Percentiles rank a stretch among this genome's conserved stretches.
Evolutionary conservation across 2,797 vertebrate genomes (phyloP).

Genomic region (Echiichthys vipera): DNA sequence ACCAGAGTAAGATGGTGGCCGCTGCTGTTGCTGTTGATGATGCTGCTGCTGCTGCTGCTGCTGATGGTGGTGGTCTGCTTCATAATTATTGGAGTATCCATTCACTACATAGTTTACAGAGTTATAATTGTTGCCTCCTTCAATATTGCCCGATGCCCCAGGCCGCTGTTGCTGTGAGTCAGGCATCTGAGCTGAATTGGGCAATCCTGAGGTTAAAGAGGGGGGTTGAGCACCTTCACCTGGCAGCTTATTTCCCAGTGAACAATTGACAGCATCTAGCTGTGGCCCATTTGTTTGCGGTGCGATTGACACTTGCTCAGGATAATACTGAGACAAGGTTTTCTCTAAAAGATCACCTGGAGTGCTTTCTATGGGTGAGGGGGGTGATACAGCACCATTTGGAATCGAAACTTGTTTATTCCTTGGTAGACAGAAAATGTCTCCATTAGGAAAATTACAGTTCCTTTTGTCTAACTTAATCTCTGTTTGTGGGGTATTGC

Average conservation of each 20-base stretch:
- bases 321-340: slow-evolving; percentile 93
- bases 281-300: slow-evolving; percentile 90
- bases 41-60: slow-evolving; percentile 78
- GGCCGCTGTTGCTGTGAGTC: slow-evolving; percentile 87
- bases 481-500: slow-evolving; percentile 80
- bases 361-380: slow-evolving; percentile 90
- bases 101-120: slow-evolving; percentile 81
- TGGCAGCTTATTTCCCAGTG: slow-evolving; percentile 85
- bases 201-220: slow-evolving; percentile 93
- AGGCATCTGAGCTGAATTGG: slow-evolving; percentile 86
- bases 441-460: slow-evolving; percentile 86
- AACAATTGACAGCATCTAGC: slow-evolving; percentile 86
- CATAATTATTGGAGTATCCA: slow-evolving; percentile 86
- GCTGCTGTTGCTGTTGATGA: slow-evolving; percentile 73
- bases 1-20: slow-evolving; percentile 67
- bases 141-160: slow-evolving; percentile 78
- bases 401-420: slow-evolving; percentile 89
- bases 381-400: slow-evolving; percentile 93
- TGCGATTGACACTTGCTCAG: slow-evolving; percentile 91
- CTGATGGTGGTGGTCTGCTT: slow-evolving; percentile 80
- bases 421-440: slow-evolving; percentile 87
- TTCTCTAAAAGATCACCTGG: slow-evolving; percentile 91
- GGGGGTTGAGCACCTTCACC: slow-evolving; percentile 83
- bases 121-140: slow-evolving; percentile 81
- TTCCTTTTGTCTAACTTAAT: slow-evolving; percentile 84